Percentiles rank a stretch among this genome's conserved stretches.
Evolutionary conservation across 2,797 vertebrate genomes (phyloP).

Genomic region (Babyrousa celebensis): DNA sequence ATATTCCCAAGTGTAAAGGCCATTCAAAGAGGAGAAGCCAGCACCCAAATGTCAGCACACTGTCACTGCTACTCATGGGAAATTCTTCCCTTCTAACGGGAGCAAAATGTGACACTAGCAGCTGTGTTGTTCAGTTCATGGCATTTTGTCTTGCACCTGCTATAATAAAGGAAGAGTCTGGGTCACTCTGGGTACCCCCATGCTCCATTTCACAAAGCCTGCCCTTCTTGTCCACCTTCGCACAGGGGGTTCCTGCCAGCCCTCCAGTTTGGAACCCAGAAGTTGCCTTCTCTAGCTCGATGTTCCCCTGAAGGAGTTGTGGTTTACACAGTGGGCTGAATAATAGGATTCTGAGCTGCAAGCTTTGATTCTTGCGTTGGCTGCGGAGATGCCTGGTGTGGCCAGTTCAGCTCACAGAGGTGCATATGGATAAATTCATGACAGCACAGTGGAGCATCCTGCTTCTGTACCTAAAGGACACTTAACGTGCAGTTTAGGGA

Average conservation of each 20-base stretch:
- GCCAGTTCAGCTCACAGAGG: constrained; percentile 81
- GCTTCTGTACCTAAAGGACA: constrained; percentile 62
- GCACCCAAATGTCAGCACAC: neutral
- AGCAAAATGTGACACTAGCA: fast-evolving
- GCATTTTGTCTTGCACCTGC: neutral
- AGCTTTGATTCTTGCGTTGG: constrained; percentile 81
- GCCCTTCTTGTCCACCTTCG: constrained; percentile 57
- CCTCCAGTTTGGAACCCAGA: constrained; percentile 46
- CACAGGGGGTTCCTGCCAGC: neutral
- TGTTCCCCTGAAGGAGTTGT: constrained; percentile 82
- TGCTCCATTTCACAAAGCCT: neutral
- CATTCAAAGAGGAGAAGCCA: neutral
- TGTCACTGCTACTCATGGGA: too few relatives aligned
- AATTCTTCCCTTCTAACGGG: neutral
- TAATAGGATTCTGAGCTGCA: constrained; percentile 78
- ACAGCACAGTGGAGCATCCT: constrained; percentile 52
- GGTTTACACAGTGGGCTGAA: constrained; percentile 74
- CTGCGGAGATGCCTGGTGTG: constrained; percentile 71
- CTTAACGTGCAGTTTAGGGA: constrained; percentile 5
- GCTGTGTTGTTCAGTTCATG: neutral
- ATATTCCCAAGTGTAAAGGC: neutral
- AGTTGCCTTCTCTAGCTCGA: constrained; percentile 77
- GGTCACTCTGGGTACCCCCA: fast-evolving
- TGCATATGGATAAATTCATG: constrained; percentile 41
- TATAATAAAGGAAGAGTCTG: fast-evolving